Evolutionary conservation across 2,888 invertebrate genomes (phyloP).

Genomic region (Acleris literana): DNA sequence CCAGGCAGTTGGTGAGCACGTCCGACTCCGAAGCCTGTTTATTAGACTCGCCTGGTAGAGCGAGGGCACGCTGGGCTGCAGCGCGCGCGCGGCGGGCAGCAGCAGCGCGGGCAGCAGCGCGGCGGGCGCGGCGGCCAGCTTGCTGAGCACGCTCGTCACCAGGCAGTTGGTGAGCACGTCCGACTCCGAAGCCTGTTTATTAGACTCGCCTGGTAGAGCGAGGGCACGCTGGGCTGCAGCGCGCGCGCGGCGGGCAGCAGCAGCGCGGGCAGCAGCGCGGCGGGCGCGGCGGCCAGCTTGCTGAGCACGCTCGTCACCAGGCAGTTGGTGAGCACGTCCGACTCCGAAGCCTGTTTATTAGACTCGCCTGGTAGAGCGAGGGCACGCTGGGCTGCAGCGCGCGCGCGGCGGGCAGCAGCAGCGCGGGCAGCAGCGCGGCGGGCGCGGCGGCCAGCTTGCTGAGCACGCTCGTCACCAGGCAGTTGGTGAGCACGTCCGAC

Average conservation of each 20-base stretch:
- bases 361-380: too few relatives aligned
- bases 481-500: conserved; percentile 92
- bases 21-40: too few relatives aligned
- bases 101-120: conserved; percentile 94
- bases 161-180: conserved; percentile 93
- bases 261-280: conserved; percentile 93
- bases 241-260: conserved; percentile 91
- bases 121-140: conserved; percentile 94
- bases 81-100: conserved; percentile 90
- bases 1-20: conserved; percentile 92
- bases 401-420: conserved; percentile 91
- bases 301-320: conserved; percentile 94
- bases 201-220: too few relatives aligned
- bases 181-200: too few relatives aligned
- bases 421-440: conserved; percentile 93
- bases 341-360: too few relatives aligned
- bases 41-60: too few relatives aligned
- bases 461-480: conserved; percentile 93
- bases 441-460: conserved; percentile 94
- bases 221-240: conserved; percentile 95
- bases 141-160: conserved; percentile 93
- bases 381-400: conserved; percentile 95
- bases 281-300: conserved; percentile 93
- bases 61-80: conserved; percentile 95
- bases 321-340: conserved; percentile 93